Evolutionary conservation across 2,888 invertebrate species (phyloP).

Genomic region (Stratiomys singularior): DNA sequence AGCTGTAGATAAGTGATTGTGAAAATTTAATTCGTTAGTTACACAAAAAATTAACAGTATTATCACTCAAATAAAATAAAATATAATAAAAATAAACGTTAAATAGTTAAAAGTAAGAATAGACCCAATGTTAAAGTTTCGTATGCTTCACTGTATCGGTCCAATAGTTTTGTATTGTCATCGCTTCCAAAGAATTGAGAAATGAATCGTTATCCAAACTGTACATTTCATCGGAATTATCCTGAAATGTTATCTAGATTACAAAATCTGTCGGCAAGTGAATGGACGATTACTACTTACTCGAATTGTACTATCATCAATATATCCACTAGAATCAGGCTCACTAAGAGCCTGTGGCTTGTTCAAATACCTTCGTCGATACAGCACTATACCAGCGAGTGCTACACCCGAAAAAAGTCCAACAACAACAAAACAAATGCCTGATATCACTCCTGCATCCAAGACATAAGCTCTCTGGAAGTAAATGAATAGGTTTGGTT

Average conservation of each 20-base stretch:
- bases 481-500: not conserved
- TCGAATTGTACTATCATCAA: slow-evolving; percentile 86
- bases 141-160: slow-evolving; percentile 91
- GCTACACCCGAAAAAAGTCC: slow-evolving; percentile 73
- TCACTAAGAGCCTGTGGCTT: slow-evolving; percentile 87
- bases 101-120: not conserved
- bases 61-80: not conserved
- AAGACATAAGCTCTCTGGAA: slow-evolving; percentile 62
- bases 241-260: slow-evolving; percentile 67
- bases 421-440: slow-evolving; percentile 75
- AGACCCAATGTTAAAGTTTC: slow-evolving; percentile 73
- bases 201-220: slow-evolving; percentile 94
- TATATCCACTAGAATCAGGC: slow-evolving; percentile 86
- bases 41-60: slow-evolving; percentile 1
- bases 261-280: slow-evolving; percentile 49
- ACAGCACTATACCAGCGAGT: slow-evolving; percentile 75
- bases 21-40: not conserved
- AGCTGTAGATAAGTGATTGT: slow-evolving; percentile 4
- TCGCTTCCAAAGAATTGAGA: slow-evolving; percentile 90
- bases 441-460: slow-evolving; percentile 74
- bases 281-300: slow-evolving; percentile 67
- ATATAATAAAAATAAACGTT: not conserved
- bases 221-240: slow-evolving; percentile 94
- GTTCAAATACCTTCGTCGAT: slow-evolving; percentile 78
- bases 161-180: slow-evolving; percentile 96